Percentiles rank a stretch among this genome's conserved stretches.
These are phyloP conservation scores for Aegypius monachus DNA, from an alignment of 2,113 vertebrate genomes.

Conservation along the genomic window DNA sequence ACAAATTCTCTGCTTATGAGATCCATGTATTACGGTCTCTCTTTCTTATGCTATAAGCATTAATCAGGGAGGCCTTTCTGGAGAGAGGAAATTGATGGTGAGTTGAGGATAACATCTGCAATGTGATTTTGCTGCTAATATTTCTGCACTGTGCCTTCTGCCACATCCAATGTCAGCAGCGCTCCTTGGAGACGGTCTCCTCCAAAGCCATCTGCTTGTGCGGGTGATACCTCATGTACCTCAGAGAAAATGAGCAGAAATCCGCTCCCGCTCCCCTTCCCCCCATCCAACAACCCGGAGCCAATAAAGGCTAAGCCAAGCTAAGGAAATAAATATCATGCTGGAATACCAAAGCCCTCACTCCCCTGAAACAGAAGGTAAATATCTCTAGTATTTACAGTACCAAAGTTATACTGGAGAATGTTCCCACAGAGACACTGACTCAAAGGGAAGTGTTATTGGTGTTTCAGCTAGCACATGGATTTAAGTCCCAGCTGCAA, in stretches of 20 bases:
- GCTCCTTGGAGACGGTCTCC: neutral
- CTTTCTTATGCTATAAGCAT: neutral
- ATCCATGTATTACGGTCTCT: rapidly evolving
- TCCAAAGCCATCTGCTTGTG: neutral
- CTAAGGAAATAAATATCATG: slow-evolving; percentile 23
- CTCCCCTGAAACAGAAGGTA: slow-evolving; percentile 31
- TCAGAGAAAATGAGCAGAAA: neutral
- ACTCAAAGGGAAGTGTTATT: neutral
- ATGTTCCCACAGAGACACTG: neutral
- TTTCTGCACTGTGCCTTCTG: neutral
- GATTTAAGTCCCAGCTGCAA: neutral
- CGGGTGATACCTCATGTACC: neutral
- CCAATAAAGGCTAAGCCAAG: neutral
- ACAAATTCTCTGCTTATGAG: neutral
- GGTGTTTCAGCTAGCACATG: neutral
- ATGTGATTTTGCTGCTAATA: neutral
- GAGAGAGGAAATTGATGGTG: neutral
- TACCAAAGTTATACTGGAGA: slow-evolving; percentile 18
- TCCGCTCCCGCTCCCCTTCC: neutral
- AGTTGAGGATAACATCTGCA: neutral
- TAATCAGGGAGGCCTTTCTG: neutral
- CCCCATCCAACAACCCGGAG: neutral
- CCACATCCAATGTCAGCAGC: neutral
- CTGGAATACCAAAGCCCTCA: neutral
- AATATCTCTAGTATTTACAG: slow-evolving; percentile 53